Evolutionary conservation across 2,888 invertebrate genomes (phyloP).

Genomic region (Herminia tarsipennalis): DNA sequence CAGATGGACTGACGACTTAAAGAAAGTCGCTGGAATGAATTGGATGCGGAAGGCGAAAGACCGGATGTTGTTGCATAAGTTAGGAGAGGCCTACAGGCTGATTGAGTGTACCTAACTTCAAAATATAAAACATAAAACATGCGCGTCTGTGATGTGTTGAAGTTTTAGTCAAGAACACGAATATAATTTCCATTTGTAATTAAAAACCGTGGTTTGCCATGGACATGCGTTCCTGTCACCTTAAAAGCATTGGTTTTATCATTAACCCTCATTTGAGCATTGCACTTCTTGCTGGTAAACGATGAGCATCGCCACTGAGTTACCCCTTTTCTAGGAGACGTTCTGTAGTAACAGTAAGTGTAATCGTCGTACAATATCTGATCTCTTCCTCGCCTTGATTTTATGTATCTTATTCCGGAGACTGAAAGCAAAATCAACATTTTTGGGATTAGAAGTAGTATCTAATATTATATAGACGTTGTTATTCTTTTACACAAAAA

Average conservation of each 20-base stretch:
- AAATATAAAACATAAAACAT: too few species aligned
- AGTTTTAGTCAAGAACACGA: slow-evolving; percentile 2
- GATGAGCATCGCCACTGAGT: slow-evolving; percentile 21
- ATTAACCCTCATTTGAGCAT: not conserved
- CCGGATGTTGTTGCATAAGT: too few species aligned
- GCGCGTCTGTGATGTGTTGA: too few species aligned
- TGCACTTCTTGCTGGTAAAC: slow-evolving; percentile 1
- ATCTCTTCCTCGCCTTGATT: not conserved
- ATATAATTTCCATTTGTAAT: slow-evolving; percentile 1
- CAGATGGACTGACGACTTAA: too few species aligned
- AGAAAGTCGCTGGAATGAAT: too few species aligned
- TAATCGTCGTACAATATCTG: not conserved
- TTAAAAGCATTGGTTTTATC: not conserved
- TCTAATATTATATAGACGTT: too few species aligned
- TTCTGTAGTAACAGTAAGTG: slow-evolving; percentile 2
- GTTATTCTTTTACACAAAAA: too few species aligned
- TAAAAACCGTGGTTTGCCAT: not conserved
- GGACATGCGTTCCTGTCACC: not conserved
- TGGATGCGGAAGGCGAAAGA: too few species aligned
- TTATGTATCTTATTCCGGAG: not conserved
- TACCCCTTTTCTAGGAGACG: not conserved
- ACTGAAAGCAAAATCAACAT: too few species aligned
- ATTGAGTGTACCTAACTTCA: too few species aligned
- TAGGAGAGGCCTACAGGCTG: too few species aligned
- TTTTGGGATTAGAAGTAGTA: too few species aligned